These are phyloP conservation scores for Muntiacus muntjak DNA, from an alignment of 2,113 vertebrate species.

Conservation along the genomic window DNA sequence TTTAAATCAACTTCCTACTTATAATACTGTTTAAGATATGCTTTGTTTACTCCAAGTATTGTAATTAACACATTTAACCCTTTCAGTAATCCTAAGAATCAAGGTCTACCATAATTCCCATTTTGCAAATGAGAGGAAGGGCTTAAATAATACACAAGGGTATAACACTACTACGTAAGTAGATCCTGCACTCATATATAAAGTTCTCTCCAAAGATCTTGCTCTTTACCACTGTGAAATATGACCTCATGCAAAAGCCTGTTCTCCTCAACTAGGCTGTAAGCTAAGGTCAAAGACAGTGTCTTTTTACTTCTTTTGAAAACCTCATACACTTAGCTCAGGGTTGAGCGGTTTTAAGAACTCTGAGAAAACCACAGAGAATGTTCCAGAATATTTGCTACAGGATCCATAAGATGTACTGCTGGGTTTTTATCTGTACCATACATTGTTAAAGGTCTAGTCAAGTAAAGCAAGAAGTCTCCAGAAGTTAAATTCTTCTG, in stretches of 20 bases:
- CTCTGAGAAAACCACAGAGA: not conserved
- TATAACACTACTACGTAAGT: not conserved
- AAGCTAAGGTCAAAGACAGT: constrained; percentile 23
- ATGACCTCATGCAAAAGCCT: constrained; percentile 31
- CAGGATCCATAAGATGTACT: not conserved
- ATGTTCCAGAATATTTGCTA: not conserved
- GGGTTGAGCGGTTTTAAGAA: not conserved
- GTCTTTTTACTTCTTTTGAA: not conserved
- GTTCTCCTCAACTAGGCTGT: not conserved
- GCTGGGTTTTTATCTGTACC: not conserved
- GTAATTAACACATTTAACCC: not conserved
- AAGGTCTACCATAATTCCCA: not conserved
- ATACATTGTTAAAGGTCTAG: not conserved
- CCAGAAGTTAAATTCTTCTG: not conserved
- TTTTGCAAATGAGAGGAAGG: not conserved
- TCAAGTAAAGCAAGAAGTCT: not conserved
- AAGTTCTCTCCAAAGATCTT: constrained; percentile 1
- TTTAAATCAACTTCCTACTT: constrained; percentile 20
- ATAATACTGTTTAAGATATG: not conserved
- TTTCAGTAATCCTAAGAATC: not conserved
- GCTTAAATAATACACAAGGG: not conserved
- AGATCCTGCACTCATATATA: not conserved
- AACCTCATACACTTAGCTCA: not conserved
- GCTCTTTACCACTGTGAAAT: constrained; percentile 37
- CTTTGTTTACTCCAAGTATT: not conserved